Percentiles rank a stretch among this genome's conserved stretches.
phyloP scores from a whole-genome alignment of 2,113 vertebrate genomes.

The Narcine bancroftii region DNA sequence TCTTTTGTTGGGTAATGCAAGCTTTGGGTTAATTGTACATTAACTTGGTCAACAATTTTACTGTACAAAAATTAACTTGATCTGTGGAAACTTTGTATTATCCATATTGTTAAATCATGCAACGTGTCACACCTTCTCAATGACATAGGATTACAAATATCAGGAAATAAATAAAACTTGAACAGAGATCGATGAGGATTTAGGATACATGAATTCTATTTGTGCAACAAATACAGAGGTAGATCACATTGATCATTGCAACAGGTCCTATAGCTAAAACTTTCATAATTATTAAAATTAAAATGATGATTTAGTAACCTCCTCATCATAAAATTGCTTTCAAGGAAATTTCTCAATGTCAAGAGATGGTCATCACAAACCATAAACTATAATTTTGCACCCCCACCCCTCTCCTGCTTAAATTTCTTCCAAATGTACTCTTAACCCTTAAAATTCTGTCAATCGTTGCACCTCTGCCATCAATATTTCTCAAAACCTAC shows the following conservation, averaged over 20 bases:
- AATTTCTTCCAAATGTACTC: neutral
- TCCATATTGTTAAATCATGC: neutral
- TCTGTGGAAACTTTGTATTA: neutral
- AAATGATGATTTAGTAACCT: neutral
- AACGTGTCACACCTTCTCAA: neutral
- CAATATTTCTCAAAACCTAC: neutral
- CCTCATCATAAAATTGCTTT: neutral
- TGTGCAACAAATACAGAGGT: no score
- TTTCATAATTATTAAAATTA: no score
- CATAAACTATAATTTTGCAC: neutral
- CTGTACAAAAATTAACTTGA: neutral
- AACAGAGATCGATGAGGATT: neutral
- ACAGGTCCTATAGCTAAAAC: neutral
- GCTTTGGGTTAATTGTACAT: no score
- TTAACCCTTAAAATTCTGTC: neutral
- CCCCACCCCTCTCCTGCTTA: neutral
- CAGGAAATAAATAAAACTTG: no score
- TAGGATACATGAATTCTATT: neutral
- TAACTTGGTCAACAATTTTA: neutral
- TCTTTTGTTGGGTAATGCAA: no score
- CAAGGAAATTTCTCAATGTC: neutral
- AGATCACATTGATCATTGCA: no score
- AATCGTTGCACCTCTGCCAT: neutral
- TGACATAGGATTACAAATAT: neutral
- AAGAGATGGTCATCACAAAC: neutral